Conservation (phyloP, 2,113 vertebrate species). For the Callithrix jacchus region DNA sequence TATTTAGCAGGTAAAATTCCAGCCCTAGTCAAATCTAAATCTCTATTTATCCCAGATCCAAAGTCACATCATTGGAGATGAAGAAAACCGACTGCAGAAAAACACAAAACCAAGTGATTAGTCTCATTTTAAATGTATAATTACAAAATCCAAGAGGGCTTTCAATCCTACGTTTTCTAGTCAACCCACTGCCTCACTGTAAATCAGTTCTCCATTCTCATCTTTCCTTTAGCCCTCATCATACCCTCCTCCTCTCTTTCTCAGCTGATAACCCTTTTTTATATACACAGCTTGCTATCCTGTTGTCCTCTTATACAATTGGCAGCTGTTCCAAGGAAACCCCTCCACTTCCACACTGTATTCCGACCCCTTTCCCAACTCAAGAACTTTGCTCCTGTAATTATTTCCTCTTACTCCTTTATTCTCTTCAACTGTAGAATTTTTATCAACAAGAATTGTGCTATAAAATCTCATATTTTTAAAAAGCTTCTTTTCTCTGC, state of each 20-base stretch:
- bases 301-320: neutral
- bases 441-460: neutral
- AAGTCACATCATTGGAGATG: neutral
- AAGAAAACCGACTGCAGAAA: neutral
- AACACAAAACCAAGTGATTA: neutral
- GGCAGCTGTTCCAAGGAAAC: neutral
- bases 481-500: neutral
- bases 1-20: neutral
- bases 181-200: too few species aligned
- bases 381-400: neutral
- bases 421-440: neutral
- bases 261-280: neutral
- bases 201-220: neutral
- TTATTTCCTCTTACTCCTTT: neutral
- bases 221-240: neutral
- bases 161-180: neutral
- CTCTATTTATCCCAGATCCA: neutral
- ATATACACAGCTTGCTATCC: neutral
- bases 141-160: neutral
- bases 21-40: neutral
- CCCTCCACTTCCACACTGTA: neutral
- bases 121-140: neutral
- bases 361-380: neutral
- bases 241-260: neutral
- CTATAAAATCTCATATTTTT: neutral